These are phyloP conservation scores for Rotaria sp. DNA, from an alignment of 2,888 invertebrate species.

Conservation along the genomic window DNA sequence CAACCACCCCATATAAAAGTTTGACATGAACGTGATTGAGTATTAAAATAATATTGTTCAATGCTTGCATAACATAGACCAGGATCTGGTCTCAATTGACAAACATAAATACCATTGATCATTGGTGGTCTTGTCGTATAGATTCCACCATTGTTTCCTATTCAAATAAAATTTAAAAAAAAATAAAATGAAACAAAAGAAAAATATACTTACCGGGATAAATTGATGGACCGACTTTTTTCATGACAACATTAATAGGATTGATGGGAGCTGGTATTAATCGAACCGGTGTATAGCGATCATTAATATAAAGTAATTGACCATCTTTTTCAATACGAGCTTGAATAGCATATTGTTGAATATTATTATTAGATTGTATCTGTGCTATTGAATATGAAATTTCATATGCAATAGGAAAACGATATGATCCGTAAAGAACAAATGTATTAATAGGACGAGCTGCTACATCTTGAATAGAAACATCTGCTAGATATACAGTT, in stretches of 20 bases:
- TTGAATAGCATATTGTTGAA: neutral
- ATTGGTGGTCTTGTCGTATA: neutral
- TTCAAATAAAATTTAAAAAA: neutral
- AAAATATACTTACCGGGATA: neutral
- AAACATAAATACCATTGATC: neutral
- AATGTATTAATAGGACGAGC: neutral
- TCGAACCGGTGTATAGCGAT: neutral
- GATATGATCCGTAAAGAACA: neutral
- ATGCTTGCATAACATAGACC: conserved; percentile 13
- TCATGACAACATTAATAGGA: neutral
- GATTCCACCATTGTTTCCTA: neutral
- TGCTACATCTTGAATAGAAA: neutral
- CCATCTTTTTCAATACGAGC: conserved; percentile 19
- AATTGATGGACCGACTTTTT: neutral
- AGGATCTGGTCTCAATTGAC: neutral
- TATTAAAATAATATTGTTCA: neutral
- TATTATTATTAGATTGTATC: neutral
- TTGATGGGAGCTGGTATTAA: neutral
- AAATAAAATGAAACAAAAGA: neutral
- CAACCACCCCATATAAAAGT: neutral
- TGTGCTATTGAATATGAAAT: neutral
- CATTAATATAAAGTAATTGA: conserved; percentile 3
- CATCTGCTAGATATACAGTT: neutral
- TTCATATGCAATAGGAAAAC: neutral
- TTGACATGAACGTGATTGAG: neutral